A percentile compares a stretch with the other conserved stretches of the same genome.
phyloP scores from a whole-genome alignment of 2,113 vertebrate species.

The Aptenodytes forsteri region DNA sequence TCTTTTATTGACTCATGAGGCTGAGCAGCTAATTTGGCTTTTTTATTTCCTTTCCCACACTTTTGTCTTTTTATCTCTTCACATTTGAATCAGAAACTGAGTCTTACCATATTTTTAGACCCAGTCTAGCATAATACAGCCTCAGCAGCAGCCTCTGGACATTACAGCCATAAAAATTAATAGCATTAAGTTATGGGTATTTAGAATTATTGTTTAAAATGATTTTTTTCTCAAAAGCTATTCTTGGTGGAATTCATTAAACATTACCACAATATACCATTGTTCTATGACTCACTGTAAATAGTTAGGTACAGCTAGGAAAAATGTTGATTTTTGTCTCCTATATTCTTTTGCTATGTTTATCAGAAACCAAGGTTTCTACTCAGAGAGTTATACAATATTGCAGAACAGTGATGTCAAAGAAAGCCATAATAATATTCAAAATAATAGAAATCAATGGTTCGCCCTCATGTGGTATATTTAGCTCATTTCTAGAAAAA shows the following conservation, averaged over 20 bases:
- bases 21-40: not conserved
- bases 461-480: constrained; percentile 57
- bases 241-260: not conserved
- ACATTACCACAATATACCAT: not conserved
- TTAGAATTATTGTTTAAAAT: not conserved
- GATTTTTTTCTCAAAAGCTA: not conserved
- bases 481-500: constrained; percentile 25
- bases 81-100: not conserved
- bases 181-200: not conserved
- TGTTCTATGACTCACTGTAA: not conserved
- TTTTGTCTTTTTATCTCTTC: not conserved
- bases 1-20: not conserved
- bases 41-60: not conserved
- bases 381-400: not conserved
- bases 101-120: not conserved
- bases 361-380: not conserved
- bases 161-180: not conserved
- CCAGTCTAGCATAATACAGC: not conserved
- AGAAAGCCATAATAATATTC: not conserved
- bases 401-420: not conserved
- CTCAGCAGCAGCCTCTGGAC: not conserved
- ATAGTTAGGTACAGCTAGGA: not conserved
- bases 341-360: not conserved
- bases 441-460: constrained; percentile 27
- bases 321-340: not conserved